Conservation (phyloP, 2,797 vertebrate genomes). For the Micropoecilia bifurca region DNA sequence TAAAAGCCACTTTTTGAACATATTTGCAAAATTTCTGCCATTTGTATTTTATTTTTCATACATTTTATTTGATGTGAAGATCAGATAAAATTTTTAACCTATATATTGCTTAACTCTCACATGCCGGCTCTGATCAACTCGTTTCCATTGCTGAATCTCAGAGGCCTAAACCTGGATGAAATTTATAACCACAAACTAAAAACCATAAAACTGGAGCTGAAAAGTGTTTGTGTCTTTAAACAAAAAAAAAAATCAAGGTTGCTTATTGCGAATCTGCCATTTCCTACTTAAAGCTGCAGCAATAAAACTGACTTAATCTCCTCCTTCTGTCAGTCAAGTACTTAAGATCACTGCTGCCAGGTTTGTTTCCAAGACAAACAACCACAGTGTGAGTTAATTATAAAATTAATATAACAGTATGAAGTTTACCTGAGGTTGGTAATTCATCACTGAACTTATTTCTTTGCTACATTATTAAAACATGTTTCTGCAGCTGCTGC, state of each 20-base stretch:
- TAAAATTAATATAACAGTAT: slow-evolving; percentile 2
- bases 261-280: neutral
- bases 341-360: neutral
- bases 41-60: too few relatives aligned
- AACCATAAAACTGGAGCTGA: neutral
- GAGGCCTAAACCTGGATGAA: neutral
- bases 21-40: too few relatives aligned
- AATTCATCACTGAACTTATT: slow-evolving; percentile 12
- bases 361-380: neutral
- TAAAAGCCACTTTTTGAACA: too few relatives aligned
- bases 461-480: slow-evolving; percentile 3
- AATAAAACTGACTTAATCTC: neutral
- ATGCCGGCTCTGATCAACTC: too few relatives aligned
- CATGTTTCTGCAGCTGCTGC: neutral
- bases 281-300: neutral
- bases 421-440: slow-evolving; percentile 10
- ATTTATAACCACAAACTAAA: neutral
- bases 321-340: neutral
- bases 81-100: too few relatives aligned
- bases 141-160: neutral
- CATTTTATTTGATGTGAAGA: too few relatives aligned
- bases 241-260: neutral
- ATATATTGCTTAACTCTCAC: too few relatives aligned
- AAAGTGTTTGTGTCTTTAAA: neutral
- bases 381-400: slow-evolving; percentile 1